Conservation (phyloP, 1,140 invertebrate genomes). For the Lordiphosa clarofinis region DNA sequence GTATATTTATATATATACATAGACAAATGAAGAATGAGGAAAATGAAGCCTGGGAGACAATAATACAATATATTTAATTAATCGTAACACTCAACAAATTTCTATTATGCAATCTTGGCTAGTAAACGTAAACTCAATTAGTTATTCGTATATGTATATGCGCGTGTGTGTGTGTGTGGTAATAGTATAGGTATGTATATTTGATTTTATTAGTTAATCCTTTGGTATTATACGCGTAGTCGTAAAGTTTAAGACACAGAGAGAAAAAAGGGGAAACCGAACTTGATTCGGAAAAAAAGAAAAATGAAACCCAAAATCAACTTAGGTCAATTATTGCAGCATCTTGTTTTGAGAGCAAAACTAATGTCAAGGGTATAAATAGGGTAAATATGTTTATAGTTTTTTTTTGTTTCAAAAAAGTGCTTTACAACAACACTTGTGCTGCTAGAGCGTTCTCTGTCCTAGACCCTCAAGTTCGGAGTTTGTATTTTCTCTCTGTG, state of each 20-base stretch:
- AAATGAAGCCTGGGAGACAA: conserved; percentile 3
- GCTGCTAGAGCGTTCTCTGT: no score
- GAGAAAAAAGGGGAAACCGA: no score
- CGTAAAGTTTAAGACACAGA: no score
- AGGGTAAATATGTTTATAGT: no score
- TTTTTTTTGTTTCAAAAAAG: no score
- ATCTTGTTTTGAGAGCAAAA: no score
- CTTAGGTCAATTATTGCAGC: no score
- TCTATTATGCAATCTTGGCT: conserved; percentile 65
- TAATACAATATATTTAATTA: conserved; percentile 36
- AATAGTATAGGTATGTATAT: conserved; percentile 6
- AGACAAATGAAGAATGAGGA: neutral
- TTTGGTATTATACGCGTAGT: conserved; percentile 6
- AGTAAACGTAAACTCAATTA: conserved; percentile 52
- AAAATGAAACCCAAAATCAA: no score
- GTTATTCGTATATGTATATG: conserved; percentile 26
- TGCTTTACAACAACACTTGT: no score
- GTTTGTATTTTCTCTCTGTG: conserved; percentile 4
- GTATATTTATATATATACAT: neutral
- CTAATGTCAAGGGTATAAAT: no score
- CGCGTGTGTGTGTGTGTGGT: conserved; percentile 21
- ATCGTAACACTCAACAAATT: conserved; percentile 68
- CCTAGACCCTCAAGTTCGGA: no score
- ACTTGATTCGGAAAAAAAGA: no score
- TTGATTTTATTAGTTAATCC: conserved; percentile 10